phyloP scores from a whole-genome alignment of 2,888 invertebrate genomes.

The Notodonta dromedarius region DNA sequence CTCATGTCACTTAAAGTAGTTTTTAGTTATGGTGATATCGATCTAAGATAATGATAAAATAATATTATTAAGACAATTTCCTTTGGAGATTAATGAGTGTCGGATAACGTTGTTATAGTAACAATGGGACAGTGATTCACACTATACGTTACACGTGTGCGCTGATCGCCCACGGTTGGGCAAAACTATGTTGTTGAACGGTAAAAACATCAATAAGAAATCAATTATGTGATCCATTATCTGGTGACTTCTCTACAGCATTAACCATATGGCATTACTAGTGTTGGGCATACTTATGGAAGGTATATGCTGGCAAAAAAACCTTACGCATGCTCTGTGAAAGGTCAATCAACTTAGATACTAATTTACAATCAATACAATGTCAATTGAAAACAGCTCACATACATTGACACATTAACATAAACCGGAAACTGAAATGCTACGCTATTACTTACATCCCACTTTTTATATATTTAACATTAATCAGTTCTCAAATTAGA shows the following conservation, averaged over 20 bases:
- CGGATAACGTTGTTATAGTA: conserved; percentile 31
- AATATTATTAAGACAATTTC: conserved; percentile 31
- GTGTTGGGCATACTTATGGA: not conserved
- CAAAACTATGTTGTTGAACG: conserved; percentile 65
- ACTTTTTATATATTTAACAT: too few species aligned
- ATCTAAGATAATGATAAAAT: conserved; percentile 20
- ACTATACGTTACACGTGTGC: conserved; percentile 26
- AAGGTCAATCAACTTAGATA: conserved; percentile 2
- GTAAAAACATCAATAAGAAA: conserved; percentile 61
- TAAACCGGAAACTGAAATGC: too few species aligned
- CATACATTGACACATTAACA: too few species aligned
- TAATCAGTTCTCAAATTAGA: too few species aligned
- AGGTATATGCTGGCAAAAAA: not conserved
- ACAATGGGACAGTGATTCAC: conserved; percentile 40
- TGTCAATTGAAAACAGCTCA: not conserved
- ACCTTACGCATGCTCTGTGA: not conserved
- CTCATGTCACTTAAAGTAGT: conserved; percentile 17
- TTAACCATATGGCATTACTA: conserved; percentile 11
- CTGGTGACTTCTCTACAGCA: conserved; percentile 32
- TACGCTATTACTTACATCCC: too few species aligned
- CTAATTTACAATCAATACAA: not conserved
- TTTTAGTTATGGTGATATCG: conserved; percentile 1
- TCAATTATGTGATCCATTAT: conserved; percentile 49
- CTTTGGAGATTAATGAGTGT: conserved; percentile 32
- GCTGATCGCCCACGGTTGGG: conserved; percentile 50